Evolutionary conservation across 2,888 invertebrate genomes (phyloP), one percentile per base, ranked within the genome.

Genomic region (Drosophila longiperda): DNA sequence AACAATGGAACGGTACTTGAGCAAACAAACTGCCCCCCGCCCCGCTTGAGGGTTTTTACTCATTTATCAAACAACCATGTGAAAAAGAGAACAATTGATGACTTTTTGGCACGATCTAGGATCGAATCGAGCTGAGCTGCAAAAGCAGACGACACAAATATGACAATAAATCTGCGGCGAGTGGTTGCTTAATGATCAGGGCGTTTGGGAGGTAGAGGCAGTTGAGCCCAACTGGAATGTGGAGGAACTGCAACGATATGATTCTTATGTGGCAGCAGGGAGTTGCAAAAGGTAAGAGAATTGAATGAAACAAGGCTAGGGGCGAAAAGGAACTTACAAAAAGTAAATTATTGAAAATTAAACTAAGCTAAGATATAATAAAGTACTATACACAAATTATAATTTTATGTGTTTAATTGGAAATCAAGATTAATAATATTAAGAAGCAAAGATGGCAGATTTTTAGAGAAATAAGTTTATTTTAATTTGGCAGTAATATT

Each of bases 11-110:
- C 42, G 72, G 61, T 60, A 90, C 86, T 90, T 80, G 80, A 90
- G 86, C 78, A 88, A 91, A 89, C 91, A 91, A 88, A 86, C 80
- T 78, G 78, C 73, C 80, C 79, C 83, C 73, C 72, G 69, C 55
- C 38, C 50, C 42, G 33, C 40, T 49, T 32, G 32, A 42, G 61
- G 76, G n/a, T 40, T 20, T 57, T 60, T 69, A 59, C 55, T 73
- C 90, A 90, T 85, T 85, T 80, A 85, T 85, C 90, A 85, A 53
- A 67, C 45, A 38, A 45, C 52, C 40, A 38, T 23, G 33, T 63
- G 63, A 63, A 54, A 36, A 34, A 29, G 57, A 38, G 54, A 65
- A 68, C 71, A 76, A 82, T 69, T 65, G 72, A 57, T 49, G 55
- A 48, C 20, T 60, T 81, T 83, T 73, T 89, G 83, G 90, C 83